Conservation (phyloP, 2,888 invertebrate species). For the Orthosia gracilis region DNA sequence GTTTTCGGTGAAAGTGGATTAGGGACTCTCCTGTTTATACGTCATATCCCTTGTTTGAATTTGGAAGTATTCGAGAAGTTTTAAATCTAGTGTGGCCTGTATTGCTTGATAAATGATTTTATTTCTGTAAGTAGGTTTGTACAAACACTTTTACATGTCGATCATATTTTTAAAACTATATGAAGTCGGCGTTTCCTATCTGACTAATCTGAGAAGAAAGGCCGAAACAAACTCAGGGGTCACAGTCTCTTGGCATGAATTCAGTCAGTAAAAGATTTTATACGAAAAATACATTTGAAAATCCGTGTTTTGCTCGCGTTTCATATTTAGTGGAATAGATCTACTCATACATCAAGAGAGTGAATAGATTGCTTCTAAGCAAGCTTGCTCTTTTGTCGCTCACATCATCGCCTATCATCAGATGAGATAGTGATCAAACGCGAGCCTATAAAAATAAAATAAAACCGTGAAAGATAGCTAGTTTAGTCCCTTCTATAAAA, state of each 20-base stretch:
- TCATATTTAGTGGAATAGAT: neutral
- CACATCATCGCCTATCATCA: neutral
- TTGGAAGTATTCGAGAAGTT: neutral
- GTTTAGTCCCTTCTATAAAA: neutral
- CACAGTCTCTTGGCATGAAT: too few relatives aligned
- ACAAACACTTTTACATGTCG: too few relatives aligned
- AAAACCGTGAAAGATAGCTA: neutral
- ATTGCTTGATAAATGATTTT: too few relatives aligned
- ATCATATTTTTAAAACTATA: too few relatives aligned
- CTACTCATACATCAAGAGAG: neutral
- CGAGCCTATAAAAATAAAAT: neutral
- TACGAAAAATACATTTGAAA: neutral
- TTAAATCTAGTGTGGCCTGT: neutral
- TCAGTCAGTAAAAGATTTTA: neutral
- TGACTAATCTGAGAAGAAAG: too few relatives aligned
- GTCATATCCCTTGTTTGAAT: slow-evolving; percentile 2
- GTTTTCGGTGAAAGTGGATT: slow-evolving; percentile 61
- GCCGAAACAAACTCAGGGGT: too few relatives aligned
- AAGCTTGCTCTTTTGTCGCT: neutral
- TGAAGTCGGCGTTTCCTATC: too few relatives aligned
- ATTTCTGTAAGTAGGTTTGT: too few relatives aligned
- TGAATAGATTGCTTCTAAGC: neutral
- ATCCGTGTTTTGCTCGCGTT: neutral
- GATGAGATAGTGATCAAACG: neutral
- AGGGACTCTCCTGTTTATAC: slow-evolving; percentile 9